These are phyloP conservation scores for Leptinotarsa haldemani DNA, from an alignment of 2,888 invertebrate genomes.

Conservation along the genomic window DNA sequence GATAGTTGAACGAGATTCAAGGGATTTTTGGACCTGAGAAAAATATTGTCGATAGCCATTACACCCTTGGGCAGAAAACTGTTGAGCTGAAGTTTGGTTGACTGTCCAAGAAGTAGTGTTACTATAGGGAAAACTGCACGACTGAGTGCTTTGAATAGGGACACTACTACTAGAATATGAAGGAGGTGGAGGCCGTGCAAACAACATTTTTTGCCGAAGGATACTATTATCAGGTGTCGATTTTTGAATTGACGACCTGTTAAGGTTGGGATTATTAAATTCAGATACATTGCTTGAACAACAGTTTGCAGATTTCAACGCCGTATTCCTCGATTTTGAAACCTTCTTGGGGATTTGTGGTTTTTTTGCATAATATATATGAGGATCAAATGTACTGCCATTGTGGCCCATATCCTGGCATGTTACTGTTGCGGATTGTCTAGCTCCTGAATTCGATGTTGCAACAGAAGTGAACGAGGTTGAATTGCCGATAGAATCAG, in stretches of 20 bases:
- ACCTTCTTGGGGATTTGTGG: too few species aligned
- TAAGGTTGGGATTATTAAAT: neutral
- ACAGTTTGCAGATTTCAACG: too few species aligned
- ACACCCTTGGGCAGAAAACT: too few species aligned
- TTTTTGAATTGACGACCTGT: neutral
- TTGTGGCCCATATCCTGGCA: too few species aligned
- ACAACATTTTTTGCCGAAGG: neutral
- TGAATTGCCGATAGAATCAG: too few species aligned
- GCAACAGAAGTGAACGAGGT: too few species aligned
- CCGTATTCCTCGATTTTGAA: too few species aligned
- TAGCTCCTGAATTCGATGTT: too few species aligned
- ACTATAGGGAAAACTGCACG: neutral
- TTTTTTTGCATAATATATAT: too few species aligned
- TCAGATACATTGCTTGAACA: neutral
- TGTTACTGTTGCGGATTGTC: too few species aligned
- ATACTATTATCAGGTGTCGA: neutral
- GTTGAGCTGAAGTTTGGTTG: too few species aligned
- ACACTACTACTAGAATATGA: neutral
- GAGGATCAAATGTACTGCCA: too few species aligned
- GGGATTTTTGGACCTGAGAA: neutral
- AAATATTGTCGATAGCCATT: neutral
- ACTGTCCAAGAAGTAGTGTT: neutral
- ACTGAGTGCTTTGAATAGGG: neutral
- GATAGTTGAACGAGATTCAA: neutral
- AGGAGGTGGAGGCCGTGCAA: neutral